Evolutionary conservation across 2,797 vertebrate species (phyloP).

Genomic region (Graptemys geographica): DNA sequence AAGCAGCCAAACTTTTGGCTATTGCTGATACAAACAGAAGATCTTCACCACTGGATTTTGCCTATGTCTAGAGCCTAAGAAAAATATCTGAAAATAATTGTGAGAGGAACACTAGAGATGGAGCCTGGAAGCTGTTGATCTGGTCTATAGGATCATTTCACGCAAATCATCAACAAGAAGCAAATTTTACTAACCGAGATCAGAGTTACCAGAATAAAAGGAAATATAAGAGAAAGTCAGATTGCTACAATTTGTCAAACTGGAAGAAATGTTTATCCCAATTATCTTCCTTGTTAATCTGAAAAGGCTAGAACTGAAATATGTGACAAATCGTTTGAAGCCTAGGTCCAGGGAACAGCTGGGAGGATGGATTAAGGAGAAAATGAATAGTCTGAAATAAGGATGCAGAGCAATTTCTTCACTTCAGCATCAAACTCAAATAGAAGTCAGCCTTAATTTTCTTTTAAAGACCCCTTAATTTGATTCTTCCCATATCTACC

Average conservation of each 20-base stretch:
- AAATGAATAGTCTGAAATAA: conserved; percentile 48
- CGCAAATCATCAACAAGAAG: not conserved
- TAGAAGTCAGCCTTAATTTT: conserved; percentile 46
- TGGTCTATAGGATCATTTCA: conserved; percentile 21
- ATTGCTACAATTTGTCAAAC: conserved; percentile 19
- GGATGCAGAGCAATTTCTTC: conserved; percentile 6
- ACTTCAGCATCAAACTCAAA: not conserved
- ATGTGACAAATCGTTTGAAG: not conserved
- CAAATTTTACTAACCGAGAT: not conserved
- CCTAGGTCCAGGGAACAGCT: conserved; percentile 22
- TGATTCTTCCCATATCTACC: conserved; percentile 19
- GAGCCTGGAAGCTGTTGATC: conserved; percentile 5
- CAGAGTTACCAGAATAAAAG: conserved; percentile 40
- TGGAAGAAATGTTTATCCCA: conserved; percentile 39
- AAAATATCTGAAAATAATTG: conserved; percentile 17
- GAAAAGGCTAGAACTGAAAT: not conserved
- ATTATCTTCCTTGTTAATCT: not conserved
- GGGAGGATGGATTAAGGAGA: conserved; percentile 14
- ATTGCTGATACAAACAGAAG: conserved; percentile 55
- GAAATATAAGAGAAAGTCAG: conserved; percentile 47
- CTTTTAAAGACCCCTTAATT: conserved; percentile 38
- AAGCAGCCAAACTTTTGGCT: conserved; percentile 44
- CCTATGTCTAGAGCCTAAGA: conserved; percentile 34
- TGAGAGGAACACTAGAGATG: conserved; percentile 2
- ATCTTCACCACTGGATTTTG: conserved; percentile 42